Base-by-base conservation (phyloP, 2,888 invertebrate species). In the Eretmocerus hayati region DNA sequence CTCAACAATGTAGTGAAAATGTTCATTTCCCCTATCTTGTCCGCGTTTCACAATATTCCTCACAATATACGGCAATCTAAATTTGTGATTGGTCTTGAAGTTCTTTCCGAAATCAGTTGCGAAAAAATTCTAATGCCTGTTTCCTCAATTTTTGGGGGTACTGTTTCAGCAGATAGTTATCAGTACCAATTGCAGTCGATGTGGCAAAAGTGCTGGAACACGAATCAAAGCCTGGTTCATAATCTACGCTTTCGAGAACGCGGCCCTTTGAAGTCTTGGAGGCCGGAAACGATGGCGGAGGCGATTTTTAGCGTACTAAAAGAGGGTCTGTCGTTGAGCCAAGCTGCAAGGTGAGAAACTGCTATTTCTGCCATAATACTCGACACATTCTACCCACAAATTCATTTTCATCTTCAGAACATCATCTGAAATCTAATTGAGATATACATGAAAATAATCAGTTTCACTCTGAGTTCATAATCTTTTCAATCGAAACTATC, bases 141-240 rank as follows among this genome's bases (percentile, higher is more conserved):
- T 60, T 61, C 59, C 64, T 64, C 58, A 62, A 57, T 63, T 59
- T 61, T 57, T 57, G 62, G 65, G 66, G 66, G 64, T n/a, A 59
- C 62, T 66, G 66, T 67, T 66, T 56, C 85, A 86, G 82, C 85
- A 84, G 90, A 90, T 80, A 90, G 90, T 79, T 92, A 92, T 80
- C 91, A 92, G 74, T 91, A 91, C 74, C 91, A 92, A 74, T 77
- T 92, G 71, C 92, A 92, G 74, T 90, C 89, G 50, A 89, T 91
- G 85, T 92, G 92, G 92, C 91, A 92, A 74, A 92, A 91, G 73
- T 91, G 91, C 74, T 92, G 91, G 91, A 91, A 88, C 74, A 90
- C 90, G 59, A 90, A 90, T 73, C 91, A 91, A 74, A 87, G 87
- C 64, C 78, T 91, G 65, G 89, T 91, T 60, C 91, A 91, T 75